A percentile compares a stretch with the other conserved stretches of the same genome.
These are phyloP conservation scores for Eptesicus fuscus DNA, from an alignment of 2,113 vertebrate species.

Conservation along the genomic window DNA sequence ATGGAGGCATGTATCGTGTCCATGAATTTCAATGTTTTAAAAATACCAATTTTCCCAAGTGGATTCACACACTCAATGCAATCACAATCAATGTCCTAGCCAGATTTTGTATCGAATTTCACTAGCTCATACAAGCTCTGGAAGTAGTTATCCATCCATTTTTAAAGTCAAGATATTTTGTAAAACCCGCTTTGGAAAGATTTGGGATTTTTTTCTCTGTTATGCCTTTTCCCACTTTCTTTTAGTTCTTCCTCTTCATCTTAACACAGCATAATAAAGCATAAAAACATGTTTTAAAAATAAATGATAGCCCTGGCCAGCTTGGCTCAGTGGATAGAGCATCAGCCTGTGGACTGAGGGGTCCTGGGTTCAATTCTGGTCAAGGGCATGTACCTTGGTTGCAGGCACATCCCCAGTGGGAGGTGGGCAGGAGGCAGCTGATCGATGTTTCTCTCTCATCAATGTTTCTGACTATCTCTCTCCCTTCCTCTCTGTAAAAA, in stretches of 20 bases:
- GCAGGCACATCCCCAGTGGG: too few relatives aligned
- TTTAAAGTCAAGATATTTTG: background rate
- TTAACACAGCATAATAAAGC: background rate
- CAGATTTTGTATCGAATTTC: background rate
- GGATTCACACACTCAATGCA: background rate
- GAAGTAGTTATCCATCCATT: background rate
- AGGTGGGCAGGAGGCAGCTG: too few relatives aligned
- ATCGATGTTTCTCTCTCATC: too few relatives aligned
- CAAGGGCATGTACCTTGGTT: too few relatives aligned
- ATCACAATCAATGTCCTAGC: background rate
- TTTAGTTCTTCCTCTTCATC: background rate
- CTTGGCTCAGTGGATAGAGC: too few relatives aligned
- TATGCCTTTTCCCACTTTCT: background rate
- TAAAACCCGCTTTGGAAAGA: background rate
- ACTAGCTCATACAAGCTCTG: background rate
- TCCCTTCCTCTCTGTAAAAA: too few relatives aligned
- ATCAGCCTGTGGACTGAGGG: too few relatives aligned
- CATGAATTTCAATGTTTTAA: background rate
- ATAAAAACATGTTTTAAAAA: background rate
- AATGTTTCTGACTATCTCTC: too few relatives aligned
- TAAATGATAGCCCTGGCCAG: too few relatives aligned
- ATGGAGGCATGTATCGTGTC: background rate
- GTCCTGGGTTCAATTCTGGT: too few relatives aligned
- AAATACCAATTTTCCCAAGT: background rate
- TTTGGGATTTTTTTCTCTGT: background rate